Percentiles rank a stretch among this genome's conserved stretches.
Evolutionary conservation across 2,888 invertebrate species (phyloP).

Genomic region (Caenorhabditis becei): DNA sequence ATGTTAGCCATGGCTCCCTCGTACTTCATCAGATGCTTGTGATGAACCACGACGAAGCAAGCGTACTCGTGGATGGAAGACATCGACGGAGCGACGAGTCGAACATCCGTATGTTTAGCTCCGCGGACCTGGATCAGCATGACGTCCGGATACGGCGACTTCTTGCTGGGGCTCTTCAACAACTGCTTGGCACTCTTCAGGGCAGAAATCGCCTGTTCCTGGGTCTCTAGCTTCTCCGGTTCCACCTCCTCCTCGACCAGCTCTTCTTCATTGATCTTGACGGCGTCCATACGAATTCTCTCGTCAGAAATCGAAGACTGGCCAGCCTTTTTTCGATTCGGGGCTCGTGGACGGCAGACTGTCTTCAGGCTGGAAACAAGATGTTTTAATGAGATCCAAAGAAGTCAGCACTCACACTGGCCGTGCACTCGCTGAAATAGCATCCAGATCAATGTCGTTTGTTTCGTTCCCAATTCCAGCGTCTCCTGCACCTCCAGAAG

Average conservation of each 20-base stretch:
- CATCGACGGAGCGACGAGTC: constrained; percentile 67
- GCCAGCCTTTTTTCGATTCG: constrained; percentile 27
- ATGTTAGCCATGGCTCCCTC: constrained; percentile 71
- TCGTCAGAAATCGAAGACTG: constrained; percentile 34
- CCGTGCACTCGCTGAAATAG: constrained; percentile 35
- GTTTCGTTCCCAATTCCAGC: not conserved
- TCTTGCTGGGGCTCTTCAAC: constrained; percentile 61
- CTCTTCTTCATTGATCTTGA: constrained; percentile 39
- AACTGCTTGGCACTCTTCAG: constrained; percentile 45
- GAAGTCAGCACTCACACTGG: constrained; percentile 20
- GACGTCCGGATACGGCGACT: constrained; percentile 71
- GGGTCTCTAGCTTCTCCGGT: constrained; percentile 56
- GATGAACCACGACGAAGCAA: constrained; percentile 72
- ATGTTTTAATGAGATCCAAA: not conserved
- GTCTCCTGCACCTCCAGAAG: not conserved
- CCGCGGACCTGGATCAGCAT: constrained; percentile 76
- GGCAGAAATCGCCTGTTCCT: constrained; percentile 56
- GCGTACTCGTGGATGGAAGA: constrained; percentile 66
- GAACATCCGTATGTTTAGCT: constrained; percentile 71
- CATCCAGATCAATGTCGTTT: constrained; percentile 49
- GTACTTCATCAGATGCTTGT: constrained; percentile 69
- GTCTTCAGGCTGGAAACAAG: constrained; percentile 54
- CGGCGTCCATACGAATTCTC: constrained; percentile 32
- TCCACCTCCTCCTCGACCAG: constrained; percentile 48
- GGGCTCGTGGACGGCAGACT: constrained; percentile 53